phyloP scores from a whole-genome alignment of 1,140 invertebrate species.

The Drosophila orena region DNA sequence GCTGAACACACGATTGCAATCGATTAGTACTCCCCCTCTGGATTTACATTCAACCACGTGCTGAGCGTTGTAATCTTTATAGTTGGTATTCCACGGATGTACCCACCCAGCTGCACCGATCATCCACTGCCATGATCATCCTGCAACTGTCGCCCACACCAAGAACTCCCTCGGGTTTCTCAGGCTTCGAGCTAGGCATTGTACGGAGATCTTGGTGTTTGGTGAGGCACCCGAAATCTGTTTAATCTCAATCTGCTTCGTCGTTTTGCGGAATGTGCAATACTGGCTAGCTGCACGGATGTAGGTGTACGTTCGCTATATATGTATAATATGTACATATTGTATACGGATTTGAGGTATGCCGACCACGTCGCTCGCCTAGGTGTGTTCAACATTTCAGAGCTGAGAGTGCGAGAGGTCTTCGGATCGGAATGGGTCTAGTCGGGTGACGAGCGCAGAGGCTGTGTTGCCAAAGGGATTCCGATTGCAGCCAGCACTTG shows the following conservation, averaged over 20 bases:
- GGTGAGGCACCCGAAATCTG: constrained; percentile 1
- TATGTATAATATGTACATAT: no score
- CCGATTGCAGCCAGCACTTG: not conserved
- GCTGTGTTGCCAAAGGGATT: not conserved
- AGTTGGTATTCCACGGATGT: constrained; percentile 13
- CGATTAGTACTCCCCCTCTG: not conserved
- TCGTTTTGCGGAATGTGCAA: not conserved
- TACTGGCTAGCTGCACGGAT: not conserved
- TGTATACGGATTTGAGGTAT: constrained; percentile 8
- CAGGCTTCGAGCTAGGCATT: constrained; percentile 16
- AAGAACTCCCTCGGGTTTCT: not conserved
- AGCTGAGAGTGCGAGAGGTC: not conserved
- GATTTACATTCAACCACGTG: constrained; percentile 26
- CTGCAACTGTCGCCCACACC: not conserved
- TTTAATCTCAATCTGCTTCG: constrained; percentile 15
- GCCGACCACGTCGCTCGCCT: constrained; percentile 41
- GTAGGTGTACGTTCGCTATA: not conserved
- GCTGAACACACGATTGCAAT: no score
- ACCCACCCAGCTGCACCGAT: constrained; percentile 11
- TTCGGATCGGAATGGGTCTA: not conserved
- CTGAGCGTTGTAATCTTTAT: not conserved
- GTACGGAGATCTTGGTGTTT: not conserved
- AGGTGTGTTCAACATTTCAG: constrained; percentile 11
- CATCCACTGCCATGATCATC: constrained; percentile 6
- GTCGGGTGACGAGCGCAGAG: constrained; percentile 14